phyloP scores from a whole-genome alignment of 1,140 invertebrate genomes.

The Nasonia vitripennis region DNA sequence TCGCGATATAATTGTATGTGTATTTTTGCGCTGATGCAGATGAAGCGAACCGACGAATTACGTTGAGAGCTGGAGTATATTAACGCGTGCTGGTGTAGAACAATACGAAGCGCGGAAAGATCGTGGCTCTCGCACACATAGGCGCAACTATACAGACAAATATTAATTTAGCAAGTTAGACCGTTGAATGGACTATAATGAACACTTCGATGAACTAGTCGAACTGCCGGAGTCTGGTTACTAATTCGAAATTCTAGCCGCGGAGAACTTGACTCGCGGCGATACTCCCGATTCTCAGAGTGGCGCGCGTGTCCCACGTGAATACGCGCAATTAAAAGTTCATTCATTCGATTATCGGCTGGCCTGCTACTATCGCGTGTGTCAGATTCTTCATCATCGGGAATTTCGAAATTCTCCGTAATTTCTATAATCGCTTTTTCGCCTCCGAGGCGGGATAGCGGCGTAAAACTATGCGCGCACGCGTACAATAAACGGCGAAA shows the following conservation, averaged over 20 bases:
- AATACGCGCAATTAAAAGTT: conserved; percentile 20
- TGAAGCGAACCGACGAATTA: no score
- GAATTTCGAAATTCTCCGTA: no score
- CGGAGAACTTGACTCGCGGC: neutral
- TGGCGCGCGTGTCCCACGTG: neutral
- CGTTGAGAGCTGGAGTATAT: no score
- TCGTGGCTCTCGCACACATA: no score
- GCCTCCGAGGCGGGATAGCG: no score
- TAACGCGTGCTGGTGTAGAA: no score
- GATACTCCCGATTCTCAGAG: neutral
- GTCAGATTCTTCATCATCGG: no score
- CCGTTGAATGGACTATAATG: conserved; percentile 30
- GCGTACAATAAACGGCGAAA: neutral
- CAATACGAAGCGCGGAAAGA: no score
- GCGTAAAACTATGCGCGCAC: neutral
- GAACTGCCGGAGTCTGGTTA: conserved; percentile 13
- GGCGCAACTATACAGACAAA: neutral
- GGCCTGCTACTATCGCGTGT: no score
- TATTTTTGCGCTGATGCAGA: no score
- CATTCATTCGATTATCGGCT: no score
- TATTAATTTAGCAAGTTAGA: conserved; percentile 38
- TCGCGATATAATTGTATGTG: neutral
- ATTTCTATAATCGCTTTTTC: neutral
- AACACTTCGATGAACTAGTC: conserved; percentile 30
- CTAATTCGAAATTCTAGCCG: conserved; percentile 20